Base-by-base conservation (phyloP, 2,888 invertebrate genomes). In the Cheilosia scutellata region DNA sequence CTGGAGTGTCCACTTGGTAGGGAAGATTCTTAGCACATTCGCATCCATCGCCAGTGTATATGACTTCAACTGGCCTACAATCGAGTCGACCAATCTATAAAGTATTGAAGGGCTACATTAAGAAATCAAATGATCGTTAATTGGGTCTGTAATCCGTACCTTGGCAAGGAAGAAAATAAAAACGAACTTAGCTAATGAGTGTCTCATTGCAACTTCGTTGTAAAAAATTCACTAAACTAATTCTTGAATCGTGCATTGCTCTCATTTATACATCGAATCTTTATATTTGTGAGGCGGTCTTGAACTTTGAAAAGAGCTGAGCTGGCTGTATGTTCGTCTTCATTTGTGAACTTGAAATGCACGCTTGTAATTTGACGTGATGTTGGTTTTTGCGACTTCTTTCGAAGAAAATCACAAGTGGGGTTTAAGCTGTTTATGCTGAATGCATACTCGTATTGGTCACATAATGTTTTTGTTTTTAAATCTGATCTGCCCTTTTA, bases 1-100 rank as follows among this genome's bases (percentile, higher is more conserved):
- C 87, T 49, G 92, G 91, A 20, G 90, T 87, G 79, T 89, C 89
- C 3, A 91, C 87, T 51, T 89, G 87, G 71, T 90, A 91, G 62
- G 90, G 89, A 58, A 91, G 72, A 29, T 87, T 87, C n/a, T 88
- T 88, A 60, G 89, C 89, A 55, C 91, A 92, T 29, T 87, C 90
- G 72, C 91, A 91, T 33, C 89, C 89, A 25, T 91, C 89, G 2
- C 90, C 91, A 33, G 89, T 90, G 49, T 90, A 90, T 20, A 91
- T 88, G 4, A 90, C 87, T 79, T 91, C 88, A 1, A 90, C 88
- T 63, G 91, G 89, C 2, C 47, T 33, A 51, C 88, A 80, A 16
- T 88, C 76, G 13, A 88, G 51, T n/a, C 27, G 37, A 13, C 86
- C 68, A 42, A 89, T 83, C 90, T 90, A 71, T n/a, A 42, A 66